Evolutionary conservation across 2,113 vertebrate species (phyloP).

Genomic region (Leiothrix lutea): DNA sequence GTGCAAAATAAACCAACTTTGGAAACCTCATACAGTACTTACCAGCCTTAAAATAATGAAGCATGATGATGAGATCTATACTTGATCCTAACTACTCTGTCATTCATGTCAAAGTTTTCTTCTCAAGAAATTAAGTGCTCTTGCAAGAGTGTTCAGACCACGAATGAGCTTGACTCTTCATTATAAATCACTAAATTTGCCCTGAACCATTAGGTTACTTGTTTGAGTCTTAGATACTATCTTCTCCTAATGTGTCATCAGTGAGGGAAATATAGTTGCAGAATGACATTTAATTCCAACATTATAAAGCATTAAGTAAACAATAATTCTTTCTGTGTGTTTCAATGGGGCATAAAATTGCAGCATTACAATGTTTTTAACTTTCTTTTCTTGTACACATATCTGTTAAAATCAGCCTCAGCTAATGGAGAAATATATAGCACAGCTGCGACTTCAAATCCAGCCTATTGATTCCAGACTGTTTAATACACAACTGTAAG

Average conservation of each 20-base stretch:
- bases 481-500: not conserved
- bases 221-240: not conserved
- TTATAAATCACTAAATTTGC: not conserved
- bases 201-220: constrained; percentile 7
- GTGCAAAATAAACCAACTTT: constrained; percentile 55
- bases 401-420: not conserved
- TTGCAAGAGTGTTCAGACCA: not conserved
- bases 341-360: not conserved
- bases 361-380: not conserved
- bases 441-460: not conserved
- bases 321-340: not conserved
- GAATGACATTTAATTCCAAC: not conserved
- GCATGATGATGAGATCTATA: constrained; percentile 15
- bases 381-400: not conserved
- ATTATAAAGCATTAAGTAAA: constrained; percentile 23
- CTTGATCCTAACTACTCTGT: constrained; percentile 26
- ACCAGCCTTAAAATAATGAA: constrained; percentile 51
- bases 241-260: not conserved
- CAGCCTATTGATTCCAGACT: not conserved
- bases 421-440: not conserved
- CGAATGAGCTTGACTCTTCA: not conserved
- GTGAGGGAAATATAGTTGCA: not conserved
- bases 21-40: constrained; percentile 32
- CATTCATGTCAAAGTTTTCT: constrained; percentile 23
- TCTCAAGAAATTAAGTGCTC: not conserved